Evolutionary conservation across 2,888 invertebrate species (phyloP), one percentile per base, ranked within the genome.

Genomic region (Ischnura elegans): DNA sequence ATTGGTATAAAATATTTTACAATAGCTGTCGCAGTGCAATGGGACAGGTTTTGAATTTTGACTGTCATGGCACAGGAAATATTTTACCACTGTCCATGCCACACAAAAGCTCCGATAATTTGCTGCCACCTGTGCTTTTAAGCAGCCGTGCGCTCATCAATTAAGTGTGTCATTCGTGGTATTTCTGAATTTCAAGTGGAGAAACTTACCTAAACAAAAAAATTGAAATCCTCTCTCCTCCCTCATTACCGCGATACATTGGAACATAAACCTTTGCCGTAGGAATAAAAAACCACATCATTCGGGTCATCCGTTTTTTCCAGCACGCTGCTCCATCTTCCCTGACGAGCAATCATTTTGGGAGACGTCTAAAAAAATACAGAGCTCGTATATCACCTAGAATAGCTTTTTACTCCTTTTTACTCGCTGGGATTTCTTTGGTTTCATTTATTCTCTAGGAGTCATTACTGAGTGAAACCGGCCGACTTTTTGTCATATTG

Each of bases 181-280:
- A 25, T 42, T 13, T n/a, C 19, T 45, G 46, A 46, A 86, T 86
- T 45, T 86, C n/a, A n/a, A n/a, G n/a, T n/a, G 61, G 43, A 42
- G 66, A 90, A 90, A 90, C 25, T n/a, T n/a, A n/a, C 61, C 66
- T 90, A 42, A n/a, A 43, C 13, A 90, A 90, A 90, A 61, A 90
- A 90, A n/a, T 43, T 29, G 10, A 43, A 61, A 43, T 66, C 43
- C 61, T 19, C 90, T 66, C 90, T 16, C 5, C 66, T 86, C 13
- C 61, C 66, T 42, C 76, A 36, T 90, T 46, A 13, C 43, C 43
- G 61, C 43, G 90, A 90, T 90, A 66, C 66, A 90, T 90, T 2
- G 90, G 61, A n/a, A n/a, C n/a, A 25, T 10, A 43, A 61, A 43
- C 45, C 51, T n/a, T n/a, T 61, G 61, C 43, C 25, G 55, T 21